Evolutionary conservation across 2,888 invertebrate genomes (phyloP).

Genomic region (Drosophila neutralis): DNA sequence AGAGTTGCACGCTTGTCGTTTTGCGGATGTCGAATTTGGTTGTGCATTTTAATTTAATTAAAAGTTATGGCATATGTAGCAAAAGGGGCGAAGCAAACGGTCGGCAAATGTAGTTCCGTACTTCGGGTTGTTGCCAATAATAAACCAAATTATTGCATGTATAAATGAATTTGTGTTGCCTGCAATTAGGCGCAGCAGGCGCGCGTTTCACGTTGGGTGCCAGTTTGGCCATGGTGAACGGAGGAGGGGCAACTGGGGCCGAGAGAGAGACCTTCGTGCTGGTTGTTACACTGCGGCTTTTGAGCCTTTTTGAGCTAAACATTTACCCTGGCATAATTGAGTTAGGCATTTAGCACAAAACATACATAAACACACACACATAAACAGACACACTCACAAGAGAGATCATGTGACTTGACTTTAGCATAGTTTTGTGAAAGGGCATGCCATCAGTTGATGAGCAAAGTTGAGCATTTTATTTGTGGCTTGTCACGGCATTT

Average conservation of each 20-base stretch:
- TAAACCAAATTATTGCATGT: constrained; percentile 78
- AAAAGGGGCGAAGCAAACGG: constrained; percentile 12
- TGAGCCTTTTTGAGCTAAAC: constrained; percentile 74
- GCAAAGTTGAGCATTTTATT: constrained; percentile 51
- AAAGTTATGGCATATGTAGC: constrained; percentile 75
- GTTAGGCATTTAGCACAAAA: constrained; percentile 68
- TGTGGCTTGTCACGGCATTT: constrained; percentile 43
- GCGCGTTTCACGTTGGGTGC: constrained; percentile 31
- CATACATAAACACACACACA: constrained; percentile 16
- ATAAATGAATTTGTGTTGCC: constrained; percentile 75
- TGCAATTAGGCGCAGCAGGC: constrained; percentile 78
- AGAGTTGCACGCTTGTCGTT: constrained; percentile 18
- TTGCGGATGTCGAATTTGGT: constrained; percentile 54
- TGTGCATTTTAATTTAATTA: constrained; percentile 79
- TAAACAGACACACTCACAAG: neutral
- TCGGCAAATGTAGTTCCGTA: constrained; percentile 10
- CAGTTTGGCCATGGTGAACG: constrained; percentile 3
- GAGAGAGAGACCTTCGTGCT: constrained; percentile 37
- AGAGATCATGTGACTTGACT: constrained; percentile 40
- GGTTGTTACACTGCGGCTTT: constrained; percentile 73
- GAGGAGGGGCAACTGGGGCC: neutral
- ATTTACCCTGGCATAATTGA: constrained; percentile 72
- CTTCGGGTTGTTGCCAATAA: constrained; percentile 61
- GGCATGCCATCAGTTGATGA: constrained; percentile 25
- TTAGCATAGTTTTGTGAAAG: constrained; percentile 50